Evolutionary conservation across 2,888 invertebrate genomes (phyloP).

Genomic region (Strigamia maritima): DNA sequence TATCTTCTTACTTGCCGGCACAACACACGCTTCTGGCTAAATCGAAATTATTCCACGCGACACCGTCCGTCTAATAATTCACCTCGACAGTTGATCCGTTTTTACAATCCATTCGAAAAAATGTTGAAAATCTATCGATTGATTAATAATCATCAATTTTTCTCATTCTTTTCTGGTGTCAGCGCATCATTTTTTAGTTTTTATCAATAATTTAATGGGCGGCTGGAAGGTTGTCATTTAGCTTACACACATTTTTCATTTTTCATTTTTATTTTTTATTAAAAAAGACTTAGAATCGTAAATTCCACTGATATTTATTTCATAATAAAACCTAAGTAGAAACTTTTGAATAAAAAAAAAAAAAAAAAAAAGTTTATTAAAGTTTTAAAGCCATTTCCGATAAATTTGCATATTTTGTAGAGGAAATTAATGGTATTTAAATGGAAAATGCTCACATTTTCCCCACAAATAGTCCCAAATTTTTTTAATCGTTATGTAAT

Average conservation of each 20-base stretch:
- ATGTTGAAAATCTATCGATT: background rate
- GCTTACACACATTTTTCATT: background rate
- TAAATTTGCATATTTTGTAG: too few species aligned
- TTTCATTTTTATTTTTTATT: background rate
- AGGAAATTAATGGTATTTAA: too few species aligned
- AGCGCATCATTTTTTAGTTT: background rate
- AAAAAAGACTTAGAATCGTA: background rate
- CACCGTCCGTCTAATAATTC: slow-evolving; percentile 11
- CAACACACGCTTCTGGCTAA: background rate
- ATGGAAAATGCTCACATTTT: too few species aligned
- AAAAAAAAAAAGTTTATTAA: too few species aligned
- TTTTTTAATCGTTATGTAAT: too few species aligned
- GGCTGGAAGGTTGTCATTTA: background rate
- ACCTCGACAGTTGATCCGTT: background rate
- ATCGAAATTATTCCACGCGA: slow-evolving; percentile 11
- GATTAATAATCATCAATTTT: background rate
- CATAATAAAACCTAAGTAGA: too few species aligned
- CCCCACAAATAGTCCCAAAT: too few species aligned
- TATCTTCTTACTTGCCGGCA: background rate
- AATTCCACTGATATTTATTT: too few species aligned
- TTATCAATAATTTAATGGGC: background rate
- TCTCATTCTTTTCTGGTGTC: background rate
- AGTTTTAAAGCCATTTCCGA: too few species aligned
- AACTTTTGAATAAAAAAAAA: too few species aligned
- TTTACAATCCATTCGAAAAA: slow-evolving; percentile 4